Base-by-base conservation (phyloP, 1,140 invertebrate genomes). In the Batillaria attramentaria region DNA sequence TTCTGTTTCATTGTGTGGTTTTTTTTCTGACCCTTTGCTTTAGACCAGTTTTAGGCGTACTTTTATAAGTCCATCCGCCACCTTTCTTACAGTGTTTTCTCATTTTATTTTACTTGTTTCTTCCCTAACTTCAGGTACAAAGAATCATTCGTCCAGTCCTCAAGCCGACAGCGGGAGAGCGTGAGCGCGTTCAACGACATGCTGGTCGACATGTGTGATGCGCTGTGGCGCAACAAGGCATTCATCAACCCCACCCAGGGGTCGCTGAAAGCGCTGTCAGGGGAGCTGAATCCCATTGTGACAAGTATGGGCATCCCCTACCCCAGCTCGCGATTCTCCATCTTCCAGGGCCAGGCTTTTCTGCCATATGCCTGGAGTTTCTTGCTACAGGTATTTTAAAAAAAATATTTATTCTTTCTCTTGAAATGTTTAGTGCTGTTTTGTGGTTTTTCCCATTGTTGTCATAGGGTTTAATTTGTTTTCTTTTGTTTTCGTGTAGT, bases 271-370 rank as follows among this genome's bases (percentile, higher is more conserved):
- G 39, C 72, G 33, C 28, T 79, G 73, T 35, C 77, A 65, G 50
- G 35, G 72, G 70, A 79, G 72, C 68, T 69, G 72, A 8, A 65
- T 54, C 20, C 42, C 5, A 8, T 41, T 41, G 6, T 60, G 43
- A 16, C 37, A 35, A n/a, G 18, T 20, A 24, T 66, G 41, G 28
- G 39, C 72, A 42, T 80, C 16, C n/a, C 57, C 13, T 69, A 72
- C 8, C 74, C 73, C 13, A 77, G 73, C 20, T 60, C 79, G 43
- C 28, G 68, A 1, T 81, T 84, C 50, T 78, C 77, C 4, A 69
- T 72, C 3, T 84, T 80, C 66, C 77, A 82, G 33, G 79, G 80
- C 28, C 83, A 77, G 31, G 81, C 79, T 10, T 79, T 82, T 41
- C 54, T 83, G 43, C 62, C 54, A 18, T 80, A 75, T 62, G 50